A percentile compares a stretch with the other conserved stretches of the same genome.
These are phyloP conservation scores for Poecilia picta DNA, from an alignment of 2,797 vertebrate species.

Conservation along the genomic window DNA sequence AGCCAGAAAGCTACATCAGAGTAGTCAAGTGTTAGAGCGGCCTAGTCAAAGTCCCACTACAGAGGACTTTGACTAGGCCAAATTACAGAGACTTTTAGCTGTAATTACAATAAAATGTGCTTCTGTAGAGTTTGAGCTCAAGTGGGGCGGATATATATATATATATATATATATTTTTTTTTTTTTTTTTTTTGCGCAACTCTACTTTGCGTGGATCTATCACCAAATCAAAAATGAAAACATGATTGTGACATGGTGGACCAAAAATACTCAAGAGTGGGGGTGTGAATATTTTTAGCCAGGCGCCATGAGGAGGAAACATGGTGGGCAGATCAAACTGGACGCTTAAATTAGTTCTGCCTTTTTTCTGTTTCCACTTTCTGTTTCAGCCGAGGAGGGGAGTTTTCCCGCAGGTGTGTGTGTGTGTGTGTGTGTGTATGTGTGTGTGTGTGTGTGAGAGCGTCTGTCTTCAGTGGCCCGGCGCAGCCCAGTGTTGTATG, in stretches of 20 bases:
- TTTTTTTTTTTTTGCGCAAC: no score
- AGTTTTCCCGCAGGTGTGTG: conserved; percentile 9
- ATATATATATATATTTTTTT: no score
- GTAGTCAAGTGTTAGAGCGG: neutral
- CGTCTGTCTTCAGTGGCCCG: conserved; percentile 63
- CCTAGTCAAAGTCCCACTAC: no score
- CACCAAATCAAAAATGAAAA: neutral
- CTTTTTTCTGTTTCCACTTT: conserved; percentile 24
- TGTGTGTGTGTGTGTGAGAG: neutral
- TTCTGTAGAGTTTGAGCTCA: neutral
- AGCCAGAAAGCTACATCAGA: neutral
- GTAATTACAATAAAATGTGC: neutral
- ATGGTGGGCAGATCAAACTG: neutral
- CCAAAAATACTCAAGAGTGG: neutral
- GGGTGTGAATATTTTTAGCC: neutral
- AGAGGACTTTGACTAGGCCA: no score
- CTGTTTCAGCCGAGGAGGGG: neutral
- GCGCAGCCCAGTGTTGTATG: conserved; percentile 69
- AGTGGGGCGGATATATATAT: no score
- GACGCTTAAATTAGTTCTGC: no score
- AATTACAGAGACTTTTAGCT: no score
- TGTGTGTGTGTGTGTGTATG: conserved; percentile 24
- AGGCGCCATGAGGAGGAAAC: neutral
- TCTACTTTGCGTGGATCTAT: neutral
- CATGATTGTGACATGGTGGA: neutral